These are phyloP conservation scores for Hypanus sabinus DNA, from an alignment of 2,113 vertebrate species.

Conservation along the genomic window DNA sequence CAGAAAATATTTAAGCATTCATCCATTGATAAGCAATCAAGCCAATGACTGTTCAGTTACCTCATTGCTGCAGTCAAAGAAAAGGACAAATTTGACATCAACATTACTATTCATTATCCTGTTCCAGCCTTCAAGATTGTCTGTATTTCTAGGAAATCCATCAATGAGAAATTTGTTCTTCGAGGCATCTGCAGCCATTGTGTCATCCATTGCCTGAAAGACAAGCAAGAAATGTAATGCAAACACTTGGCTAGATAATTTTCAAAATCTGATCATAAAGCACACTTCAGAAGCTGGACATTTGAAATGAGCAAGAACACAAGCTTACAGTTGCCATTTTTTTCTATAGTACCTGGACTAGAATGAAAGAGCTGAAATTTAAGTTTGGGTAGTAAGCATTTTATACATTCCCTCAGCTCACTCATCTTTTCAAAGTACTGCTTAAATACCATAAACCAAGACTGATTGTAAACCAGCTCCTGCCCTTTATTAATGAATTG, in stretches of 20 bases:
- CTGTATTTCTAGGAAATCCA: conserved; percentile 92
- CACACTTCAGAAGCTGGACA: too few species aligned
- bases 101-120: conserved; percentile 81
- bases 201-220: conserved; percentile 75
- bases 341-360: too few species aligned
- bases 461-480: neutral
- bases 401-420: neutral
- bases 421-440: neutral
- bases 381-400: neutral
- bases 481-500: too few species aligned
- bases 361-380: too few species aligned
- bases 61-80: conserved; percentile 90
- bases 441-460: neutral
- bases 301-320: too few species aligned
- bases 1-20: neutral
- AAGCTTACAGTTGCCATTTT: too few species aligned
- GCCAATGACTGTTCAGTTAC: conserved; percentile 54
- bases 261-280: neutral
- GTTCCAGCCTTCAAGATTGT: conserved; percentile 92
- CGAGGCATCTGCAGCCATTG: conserved; percentile 63
- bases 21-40: neutral
- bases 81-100: conserved; percentile 89
- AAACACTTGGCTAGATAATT: neutral
- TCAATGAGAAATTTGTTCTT: conserved; percentile 94
- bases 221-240: conserved; percentile 38